Conservation (phyloP, 2,113 vertebrate species). For the Sciurus niger region DNA sequence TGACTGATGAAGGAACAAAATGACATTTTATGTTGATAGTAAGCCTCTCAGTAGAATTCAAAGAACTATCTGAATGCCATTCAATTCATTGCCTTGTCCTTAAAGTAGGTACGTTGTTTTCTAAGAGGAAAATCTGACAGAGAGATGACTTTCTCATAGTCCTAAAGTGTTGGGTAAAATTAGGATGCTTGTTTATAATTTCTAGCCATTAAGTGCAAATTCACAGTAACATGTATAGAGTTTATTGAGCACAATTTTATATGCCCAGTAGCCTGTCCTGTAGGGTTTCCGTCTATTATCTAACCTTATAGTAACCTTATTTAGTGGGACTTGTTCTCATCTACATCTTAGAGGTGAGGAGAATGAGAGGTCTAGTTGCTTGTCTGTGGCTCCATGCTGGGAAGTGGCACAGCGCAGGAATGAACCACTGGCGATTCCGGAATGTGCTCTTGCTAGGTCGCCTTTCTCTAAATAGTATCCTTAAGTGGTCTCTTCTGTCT, state of each 20-base stretch:
- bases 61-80: background rate
- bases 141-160: background rate
- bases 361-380: background rate
- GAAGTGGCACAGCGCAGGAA: background rate
- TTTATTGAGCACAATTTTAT: background rate
- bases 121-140: conserved; percentile 3
- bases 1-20: background rate
- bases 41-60: background rate
- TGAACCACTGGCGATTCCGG: background rate
- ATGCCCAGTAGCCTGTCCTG: background rate
- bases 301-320: background rate
- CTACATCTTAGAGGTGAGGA: background rate
- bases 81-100: background rate
- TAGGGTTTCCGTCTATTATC: background rate
- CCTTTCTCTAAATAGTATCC: background rate
- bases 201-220: background rate
- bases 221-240: background rate
- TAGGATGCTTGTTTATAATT: background rate
- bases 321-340: background rate
- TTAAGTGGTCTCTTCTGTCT: background rate
- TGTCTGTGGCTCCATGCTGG: background rate
- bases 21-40: background rate
- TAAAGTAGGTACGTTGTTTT: background rate
- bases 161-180: background rate
- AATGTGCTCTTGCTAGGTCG: background rate